Conservation (phyloP, 2,113 vertebrate genomes). For the Psilopsiagon aurifrons region DNA sequence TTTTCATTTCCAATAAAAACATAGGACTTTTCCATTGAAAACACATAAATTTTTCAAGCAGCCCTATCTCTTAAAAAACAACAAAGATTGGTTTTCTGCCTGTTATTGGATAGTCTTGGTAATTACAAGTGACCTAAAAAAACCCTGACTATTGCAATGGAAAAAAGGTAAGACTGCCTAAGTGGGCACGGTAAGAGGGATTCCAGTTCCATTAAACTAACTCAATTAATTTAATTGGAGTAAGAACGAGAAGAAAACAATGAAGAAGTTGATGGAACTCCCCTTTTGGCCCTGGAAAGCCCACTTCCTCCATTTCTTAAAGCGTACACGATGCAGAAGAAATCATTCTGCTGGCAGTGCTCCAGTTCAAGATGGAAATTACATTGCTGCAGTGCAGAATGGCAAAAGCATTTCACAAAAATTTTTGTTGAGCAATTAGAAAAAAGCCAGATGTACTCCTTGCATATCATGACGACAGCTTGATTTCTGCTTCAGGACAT, state of each 20-base stretch:
- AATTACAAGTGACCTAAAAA: neutral
- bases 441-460: neutral
- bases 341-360: neutral
- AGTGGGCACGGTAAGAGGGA: neutral
- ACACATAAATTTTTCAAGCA: neutral
- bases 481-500: conserved; percentile 11
- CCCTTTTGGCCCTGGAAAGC: neutral
- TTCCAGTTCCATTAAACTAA: neutral
- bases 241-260: neutral
- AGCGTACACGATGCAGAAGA: neutral
- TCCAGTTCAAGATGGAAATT: conserved; percentile 12
- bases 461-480: neutral
- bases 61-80: neutral
- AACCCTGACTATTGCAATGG: neutral
- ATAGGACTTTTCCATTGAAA: neutral
- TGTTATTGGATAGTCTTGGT: neutral
- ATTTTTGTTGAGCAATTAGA: neutral
- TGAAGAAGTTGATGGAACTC: neutral
- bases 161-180: neutral
- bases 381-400: neutral
- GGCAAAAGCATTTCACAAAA: conserved; percentile 8
- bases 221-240: neutral
- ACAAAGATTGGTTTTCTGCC: neutral
- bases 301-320: neutral
- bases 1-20: neutral